A percentile compares a stretch with the other conserved stretches of the same genome.
Evolutionary conservation across 2,797 vertebrate species (phyloP).

Genomic region (Spinibarbus caldwelli): DNA sequence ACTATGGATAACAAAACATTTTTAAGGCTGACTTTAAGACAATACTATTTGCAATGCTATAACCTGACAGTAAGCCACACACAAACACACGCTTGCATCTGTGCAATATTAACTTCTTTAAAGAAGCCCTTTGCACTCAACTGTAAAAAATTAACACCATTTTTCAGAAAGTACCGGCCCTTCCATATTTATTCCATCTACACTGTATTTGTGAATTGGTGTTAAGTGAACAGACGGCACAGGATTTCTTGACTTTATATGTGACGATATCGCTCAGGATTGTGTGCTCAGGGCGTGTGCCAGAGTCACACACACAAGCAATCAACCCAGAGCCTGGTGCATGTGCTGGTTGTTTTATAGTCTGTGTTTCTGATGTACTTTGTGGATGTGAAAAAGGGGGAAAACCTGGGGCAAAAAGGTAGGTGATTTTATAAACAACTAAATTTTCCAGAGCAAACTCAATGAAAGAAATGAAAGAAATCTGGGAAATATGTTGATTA

Average conservation of each 20-base stretch:
- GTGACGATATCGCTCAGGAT: not conserved
- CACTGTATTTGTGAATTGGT: not conserved
- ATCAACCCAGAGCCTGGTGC: not conserved
- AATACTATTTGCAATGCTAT: not conserved
- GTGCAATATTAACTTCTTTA: not conserved
- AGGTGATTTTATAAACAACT: not conserved
- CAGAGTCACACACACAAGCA: not conserved
- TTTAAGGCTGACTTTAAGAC: not conserved
- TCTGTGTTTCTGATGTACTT: not conserved
- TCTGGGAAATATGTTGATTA: not conserved
- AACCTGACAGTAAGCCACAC: not conserved
- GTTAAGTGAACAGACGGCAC: not conserved
- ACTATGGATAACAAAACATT: not conserved
- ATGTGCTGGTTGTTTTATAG: not conserved
- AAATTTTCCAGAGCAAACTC: not conserved
- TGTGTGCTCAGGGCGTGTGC: constrained; percentile 4
- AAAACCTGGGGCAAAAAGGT: not conserved
- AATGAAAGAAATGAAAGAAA: not conserved
- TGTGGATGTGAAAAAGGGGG: not conserved
- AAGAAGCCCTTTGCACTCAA: constrained; percentile 4
- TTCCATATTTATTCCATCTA: not conserved
- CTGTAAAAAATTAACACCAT: not conserved
- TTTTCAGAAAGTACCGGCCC: not conserved
- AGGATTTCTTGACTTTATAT: not conserved
- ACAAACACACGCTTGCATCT: too few relatives aligned